A percentile compares a stretch with the other conserved stretches of the same genome.
Evolutionary conservation across 2,888 invertebrate species (phyloP).

Genomic region (Eumacrocentrus americanus): DNA sequence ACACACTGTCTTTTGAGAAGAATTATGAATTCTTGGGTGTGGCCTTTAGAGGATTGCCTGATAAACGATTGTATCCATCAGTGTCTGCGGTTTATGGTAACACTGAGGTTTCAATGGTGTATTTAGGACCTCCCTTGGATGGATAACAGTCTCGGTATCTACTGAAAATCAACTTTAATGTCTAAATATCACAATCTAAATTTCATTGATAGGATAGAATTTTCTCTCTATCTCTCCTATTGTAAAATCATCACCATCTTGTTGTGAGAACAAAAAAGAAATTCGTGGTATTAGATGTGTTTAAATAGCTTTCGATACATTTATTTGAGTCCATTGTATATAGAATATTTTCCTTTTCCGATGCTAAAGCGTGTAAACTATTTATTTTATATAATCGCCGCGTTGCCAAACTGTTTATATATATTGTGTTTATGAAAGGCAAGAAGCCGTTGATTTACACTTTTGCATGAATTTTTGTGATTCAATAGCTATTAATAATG

Average conservation of each 20-base stretch:
- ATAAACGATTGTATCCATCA: slow-evolving; percentile 91
- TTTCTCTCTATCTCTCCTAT: not conserved
- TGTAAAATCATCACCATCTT: not conserved
- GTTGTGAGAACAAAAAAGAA: not conserved
- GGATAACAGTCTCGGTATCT: slow-evolving; percentile 70
- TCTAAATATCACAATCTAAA: not conserved
- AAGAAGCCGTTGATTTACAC: too few species aligned
- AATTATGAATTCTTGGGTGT: slow-evolving; percentile 98
- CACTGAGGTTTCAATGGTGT: slow-evolving; percentile 99
- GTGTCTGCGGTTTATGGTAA: slow-evolving; percentile 99
- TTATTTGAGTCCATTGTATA: slow-evolving; percentile 11
- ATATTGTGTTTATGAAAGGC: too few species aligned
- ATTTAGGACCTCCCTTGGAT: slow-evolving; percentile 94
- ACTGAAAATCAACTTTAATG: not conserved
- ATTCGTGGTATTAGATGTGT: not conserved
- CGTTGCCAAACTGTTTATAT: slow-evolving; percentile 12
- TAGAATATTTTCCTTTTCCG: not conserved
- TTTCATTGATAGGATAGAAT: not conserved
- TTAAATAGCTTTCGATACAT: not conserved
- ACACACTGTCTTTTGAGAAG: slow-evolving; percentile 95
- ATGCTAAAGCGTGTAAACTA: not conserved
- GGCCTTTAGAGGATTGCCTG: slow-evolving; percentile 94
- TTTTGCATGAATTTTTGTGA: not conserved
- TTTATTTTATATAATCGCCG: not conserved
- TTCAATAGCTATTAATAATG: not conserved